Evolutionary conservation across 1,140 invertebrate genomes (phyloP).

Genomic region (Dolichoris vasculosae): DNA sequence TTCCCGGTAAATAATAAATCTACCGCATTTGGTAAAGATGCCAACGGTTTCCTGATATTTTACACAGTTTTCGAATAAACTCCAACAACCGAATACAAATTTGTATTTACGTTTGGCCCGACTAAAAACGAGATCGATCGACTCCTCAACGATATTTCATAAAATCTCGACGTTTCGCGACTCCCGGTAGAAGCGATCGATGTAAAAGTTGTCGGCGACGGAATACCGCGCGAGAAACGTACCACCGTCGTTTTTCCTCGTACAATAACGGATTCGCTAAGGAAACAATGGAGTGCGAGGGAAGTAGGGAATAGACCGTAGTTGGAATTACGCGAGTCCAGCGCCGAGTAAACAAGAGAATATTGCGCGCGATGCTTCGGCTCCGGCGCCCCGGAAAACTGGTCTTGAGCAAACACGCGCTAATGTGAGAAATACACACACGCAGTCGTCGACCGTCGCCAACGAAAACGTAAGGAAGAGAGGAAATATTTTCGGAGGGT

Average conservation of each 20-base stretch:
- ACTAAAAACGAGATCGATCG: too few relatives aligned
- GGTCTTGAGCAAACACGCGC: slow-evolving; percentile 66
- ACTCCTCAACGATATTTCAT: background rate
- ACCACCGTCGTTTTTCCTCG: background rate
- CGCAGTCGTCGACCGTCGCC: slow-evolving; percentile 23
- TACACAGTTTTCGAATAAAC: too few relatives aligned
- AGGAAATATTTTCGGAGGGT: slow-evolving; percentile 1
- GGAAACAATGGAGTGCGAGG: slow-evolving; percentile 56
- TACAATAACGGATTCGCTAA: slow-evolving; percentile 62
- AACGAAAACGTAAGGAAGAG: background rate
- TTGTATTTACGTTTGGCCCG: too few relatives aligned
- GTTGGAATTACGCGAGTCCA: slow-evolving; percentile 60
- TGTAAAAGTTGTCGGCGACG: too few relatives aligned
- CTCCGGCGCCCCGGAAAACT: slow-evolving; percentile 54
- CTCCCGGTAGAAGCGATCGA: too few relatives aligned
- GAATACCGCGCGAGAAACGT: background rate
- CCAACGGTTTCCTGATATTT: too few relatives aligned
- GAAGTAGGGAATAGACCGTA: slow-evolving; percentile 39
- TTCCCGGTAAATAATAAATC: too few relatives aligned
- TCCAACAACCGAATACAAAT: too few relatives aligned
- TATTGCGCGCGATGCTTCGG: slow-evolving; percentile 68
- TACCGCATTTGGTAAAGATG: too few relatives aligned
- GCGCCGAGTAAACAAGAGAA: slow-evolving; percentile 64
- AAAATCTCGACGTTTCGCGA: background rate
- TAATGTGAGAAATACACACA: slow-evolving; percentile 72